Evolutionary conservation across 2,888 invertebrate species (phyloP), one percentile per base, ranked within the genome.

Genomic region (Parthenolecanium corni): DNA sequence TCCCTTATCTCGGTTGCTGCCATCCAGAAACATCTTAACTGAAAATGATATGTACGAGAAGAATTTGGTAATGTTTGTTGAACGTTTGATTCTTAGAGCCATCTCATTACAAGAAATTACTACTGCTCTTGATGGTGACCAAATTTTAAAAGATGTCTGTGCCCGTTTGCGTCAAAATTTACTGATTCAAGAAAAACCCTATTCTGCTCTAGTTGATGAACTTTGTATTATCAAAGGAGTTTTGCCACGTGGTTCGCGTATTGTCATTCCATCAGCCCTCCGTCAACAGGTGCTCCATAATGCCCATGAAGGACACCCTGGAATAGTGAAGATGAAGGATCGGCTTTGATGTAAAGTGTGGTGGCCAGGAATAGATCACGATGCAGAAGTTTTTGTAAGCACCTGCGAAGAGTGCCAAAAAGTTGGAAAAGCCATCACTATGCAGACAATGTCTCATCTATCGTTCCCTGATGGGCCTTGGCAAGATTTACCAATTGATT

Each of bases 231-330:
- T 62, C 2, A 24, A 62, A 36, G 42, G 42, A 4, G 42, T 62
- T 14, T 18, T 62, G 2, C 16, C 51, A 2, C n/a, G 40, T 14
- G 52, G 52, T 21, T 38, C 14, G 4, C 42, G 52, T 12, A 36
- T 62, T 14, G 24, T 62, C 11, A 62, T 62, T 51, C 52, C 62
- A 12, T 3, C 16, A 23, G 6, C 14, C 2, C 23, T 62, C 5
- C 21, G 36, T 9, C 14, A 52, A n/a, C 12, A 2, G n/a, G 52
- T 65, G 4, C 25, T 63, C 3, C 18, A 54, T 16, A 44, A 47
- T 51, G 63, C 63, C 3, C 62, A 57, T 51, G 57, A 63, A 57
- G 65, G 63, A 5, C 63, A 65, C 46, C 63, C 54, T 16, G 65
- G 63, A 4, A 63, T 63, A 40, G 38, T 44, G 11, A 52, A 49